Evolutionary conservation across 2,888 invertebrate species (phyloP), one percentile per base, ranked within the genome.

Genomic region (Steinernema scapterisci): DNA sequence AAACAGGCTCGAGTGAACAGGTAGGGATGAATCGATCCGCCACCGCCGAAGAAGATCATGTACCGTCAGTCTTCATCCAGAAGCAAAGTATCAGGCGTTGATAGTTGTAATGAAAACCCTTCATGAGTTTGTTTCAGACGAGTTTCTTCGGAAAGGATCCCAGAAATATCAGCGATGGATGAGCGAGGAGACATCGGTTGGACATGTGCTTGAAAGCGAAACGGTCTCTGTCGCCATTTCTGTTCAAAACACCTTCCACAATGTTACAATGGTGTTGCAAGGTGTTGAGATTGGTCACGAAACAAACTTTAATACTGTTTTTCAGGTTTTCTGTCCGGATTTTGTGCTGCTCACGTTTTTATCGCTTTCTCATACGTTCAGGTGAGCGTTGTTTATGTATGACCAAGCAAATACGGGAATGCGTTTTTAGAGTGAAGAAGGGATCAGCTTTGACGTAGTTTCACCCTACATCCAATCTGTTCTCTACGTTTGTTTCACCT

Each of bases 181-280:
- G 16, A 63, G 31, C 63, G 63, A 63, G 19, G 63, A 63, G 19
- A 27, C 63, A 2, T 13, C 63, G 13, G 63, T 23, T 13, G 31
- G 16, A 7, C 27, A 63, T 13, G 6, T 25, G 11, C 19, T 63
- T 1, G 27, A 31, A 27, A 63, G 63, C 38, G 63, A 31, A 27
- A 63, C 63, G 16, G 63, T 63, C 27, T 63, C 63, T 6, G 38
- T 63, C 7, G 63, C 63, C 16, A 63, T 63, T 31, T 16, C 63
- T 31, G 63, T 63, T 27, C 63, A 63, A 31, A 63, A 25, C 63
- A 27, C 63, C 19, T 63, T 63, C 31, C 63, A 63, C 31, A 63
- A 31, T 31, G 31, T 31, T 31, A 63, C 63, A 13, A 63, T 63
- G 16, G 63, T 63, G 21, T 27, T 63, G 23, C 63, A 63, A 63